phyloP scores from a whole-genome alignment of 2,113 vertebrate species.

The Haemorhous mexicanus region DNA sequence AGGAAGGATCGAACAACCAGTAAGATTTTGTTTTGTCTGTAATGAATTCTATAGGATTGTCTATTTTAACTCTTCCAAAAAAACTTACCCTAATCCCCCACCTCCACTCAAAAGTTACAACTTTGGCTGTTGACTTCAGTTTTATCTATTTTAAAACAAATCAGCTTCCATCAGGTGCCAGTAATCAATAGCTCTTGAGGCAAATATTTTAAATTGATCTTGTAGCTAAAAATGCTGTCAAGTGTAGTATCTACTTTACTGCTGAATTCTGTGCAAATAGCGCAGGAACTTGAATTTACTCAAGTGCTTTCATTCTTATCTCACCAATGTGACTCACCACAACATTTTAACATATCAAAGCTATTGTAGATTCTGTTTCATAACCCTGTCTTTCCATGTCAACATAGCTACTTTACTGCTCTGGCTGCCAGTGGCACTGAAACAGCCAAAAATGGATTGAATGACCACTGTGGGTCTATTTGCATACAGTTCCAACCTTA shows the following conservation, averaged over 20 bases:
- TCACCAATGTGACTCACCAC: fast-evolving
- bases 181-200: background rate
- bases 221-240: background rate
- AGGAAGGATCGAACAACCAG: slow-evolving; percentile 77
- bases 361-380: background rate
- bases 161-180: background rate
- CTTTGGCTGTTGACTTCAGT: background rate
- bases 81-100: background rate
- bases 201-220: background rate
- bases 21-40: slow-evolving; percentile 41
- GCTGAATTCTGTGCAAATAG: background rate
- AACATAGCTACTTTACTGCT: background rate
- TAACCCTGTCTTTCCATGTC: background rate
- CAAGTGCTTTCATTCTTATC: background rate
- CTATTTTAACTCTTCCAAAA: background rate
- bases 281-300: background rate
- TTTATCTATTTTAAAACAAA: background rate
- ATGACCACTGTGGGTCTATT: background rate
- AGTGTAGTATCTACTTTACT: background rate
- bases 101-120: background rate
- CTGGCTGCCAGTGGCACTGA: background rate
- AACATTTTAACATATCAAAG: background rate
- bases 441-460: background rate
- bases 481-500: background rate
- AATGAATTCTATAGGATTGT: background rate